A percentile compares a stretch with the other conserved stretches of the same genome.
These are phyloP conservation scores for Chaunax sp. DNA, from an alignment of 2,797 vertebrate species.

Conservation along the genomic window DNA sequence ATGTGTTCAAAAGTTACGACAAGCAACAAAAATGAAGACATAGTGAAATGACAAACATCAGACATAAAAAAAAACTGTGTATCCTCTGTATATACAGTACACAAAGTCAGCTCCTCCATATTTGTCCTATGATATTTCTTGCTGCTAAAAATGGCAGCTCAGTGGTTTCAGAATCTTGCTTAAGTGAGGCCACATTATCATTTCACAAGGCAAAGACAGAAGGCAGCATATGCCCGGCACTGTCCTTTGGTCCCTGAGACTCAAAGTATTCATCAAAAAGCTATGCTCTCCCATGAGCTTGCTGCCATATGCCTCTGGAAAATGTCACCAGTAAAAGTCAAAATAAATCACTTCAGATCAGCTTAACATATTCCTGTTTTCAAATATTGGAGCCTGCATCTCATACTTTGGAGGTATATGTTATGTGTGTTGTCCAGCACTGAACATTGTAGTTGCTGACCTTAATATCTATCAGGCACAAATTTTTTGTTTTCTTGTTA, in stretches of 20 bases:
- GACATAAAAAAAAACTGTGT: background rate
- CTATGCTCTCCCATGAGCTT: conserved; percentile 93
- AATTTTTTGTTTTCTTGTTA: conserved; percentile 67
- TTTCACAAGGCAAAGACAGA: conserved; percentile 95
- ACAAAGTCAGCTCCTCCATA: conserved; percentile 29
- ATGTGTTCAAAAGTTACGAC: background rate
- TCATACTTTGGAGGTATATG: conserved; percentile 84
- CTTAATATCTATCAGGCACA: conserved; percentile 69
- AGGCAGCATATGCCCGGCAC: conserved; percentile 90
- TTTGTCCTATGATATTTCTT: conserved; percentile 73
- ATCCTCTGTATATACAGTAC: conserved; percentile 4
- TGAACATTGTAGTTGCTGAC: conserved; percentile 82
- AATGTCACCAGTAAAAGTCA: conserved; percentile 99
- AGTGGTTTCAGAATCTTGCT: conserved; percentile 71
- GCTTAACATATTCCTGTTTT: conserved; percentile 94
- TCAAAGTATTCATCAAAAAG: conserved; percentile 98
- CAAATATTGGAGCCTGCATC: conserved; percentile 90
- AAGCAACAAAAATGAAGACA: background rate
- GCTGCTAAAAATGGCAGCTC: conserved; percentile 73
- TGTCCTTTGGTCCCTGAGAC: conserved; percentile 90
- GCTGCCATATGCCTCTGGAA: conserved; percentile 93
- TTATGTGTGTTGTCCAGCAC: conserved; percentile 83
- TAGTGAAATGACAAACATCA: conserved; percentile 15
- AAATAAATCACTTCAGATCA: conserved; percentile 96
- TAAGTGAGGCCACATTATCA: conserved; percentile 89